Percentiles rank a stretch among this genome's conserved stretches.
Conservation (phyloP, 2,113 vertebrate genomes). For the Dipodomys merriami region DNA sequence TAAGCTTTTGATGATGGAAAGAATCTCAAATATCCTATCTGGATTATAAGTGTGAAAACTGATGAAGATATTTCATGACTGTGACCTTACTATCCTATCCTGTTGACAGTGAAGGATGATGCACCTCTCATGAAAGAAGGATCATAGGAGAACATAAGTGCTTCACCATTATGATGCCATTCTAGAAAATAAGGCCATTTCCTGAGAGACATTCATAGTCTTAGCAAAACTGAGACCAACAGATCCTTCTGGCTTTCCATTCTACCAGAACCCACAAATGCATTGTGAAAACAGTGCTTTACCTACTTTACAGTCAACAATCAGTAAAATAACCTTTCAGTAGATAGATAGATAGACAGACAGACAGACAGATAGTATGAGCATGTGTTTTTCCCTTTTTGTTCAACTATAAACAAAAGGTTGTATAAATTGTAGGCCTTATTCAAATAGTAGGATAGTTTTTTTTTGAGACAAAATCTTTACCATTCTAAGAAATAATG, state of each 20-base stretch:
- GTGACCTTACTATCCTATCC: neutral
- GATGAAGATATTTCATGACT: neutral
- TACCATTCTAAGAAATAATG: neutral
- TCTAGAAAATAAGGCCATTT: neutral
- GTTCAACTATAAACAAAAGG: neutral
- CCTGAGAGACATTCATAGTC: neutral
- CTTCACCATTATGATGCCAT: neutral
- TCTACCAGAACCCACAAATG: neutral
- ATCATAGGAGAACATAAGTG: neutral
- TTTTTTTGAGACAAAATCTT: neutral
- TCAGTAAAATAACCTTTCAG: neutral
- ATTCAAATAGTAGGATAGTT: slow-evolving; percentile 5
- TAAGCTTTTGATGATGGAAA: neutral
- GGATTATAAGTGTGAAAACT: slow-evolving; percentile 3
- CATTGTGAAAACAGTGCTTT: neutral
- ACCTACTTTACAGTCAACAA: neutral
- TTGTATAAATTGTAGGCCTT: neutral
- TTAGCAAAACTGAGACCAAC: neutral
- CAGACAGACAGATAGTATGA: neutral
- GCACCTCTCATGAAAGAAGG: neutral
- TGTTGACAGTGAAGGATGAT: neutral
- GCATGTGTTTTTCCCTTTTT: neutral
- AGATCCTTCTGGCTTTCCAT: neutral
- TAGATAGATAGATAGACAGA: too few species aligned
- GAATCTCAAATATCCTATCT: slow-evolving; percentile 8